Base-by-base conservation (phyloP, 2,888 invertebrate species). In the Punctoribates punctum region DNA sequence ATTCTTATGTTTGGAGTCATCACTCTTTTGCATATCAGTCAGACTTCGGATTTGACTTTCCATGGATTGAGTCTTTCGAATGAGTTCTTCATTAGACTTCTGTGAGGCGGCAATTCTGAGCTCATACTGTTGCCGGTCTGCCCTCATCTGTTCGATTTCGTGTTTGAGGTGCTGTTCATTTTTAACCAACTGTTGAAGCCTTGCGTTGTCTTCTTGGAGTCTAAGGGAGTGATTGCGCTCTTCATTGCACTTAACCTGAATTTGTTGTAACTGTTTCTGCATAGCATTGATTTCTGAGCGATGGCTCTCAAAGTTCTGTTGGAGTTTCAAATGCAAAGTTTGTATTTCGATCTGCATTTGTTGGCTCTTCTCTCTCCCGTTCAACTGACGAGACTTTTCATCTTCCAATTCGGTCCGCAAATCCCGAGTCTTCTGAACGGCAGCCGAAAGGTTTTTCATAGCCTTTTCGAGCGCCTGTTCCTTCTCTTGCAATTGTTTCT, bases 401-500 rank as follows among this genome's bases (percentile, higher is more conserved):
- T 87, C 84, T 81, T 88, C 89, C 81, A 91, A 84, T 79, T 89
- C 90, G 46, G 87, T 84, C 81, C 92, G 89, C 20, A 94, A 83
- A 81, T 94, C 93, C 80, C 90, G 90, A 67, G 94, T 82, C 83
- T 92, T 93, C 48, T 88, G 89, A 81, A 91, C 92, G 15, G 91
- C 88, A 5, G 90, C 90, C 81, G 88, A 87, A 0, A 90, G 88
- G 73, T 82, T 80, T 73, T 82, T 81, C 79, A 83, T 82, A 76
- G 84, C 84, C 81, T 83, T 83, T 76, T 82, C 82, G 54, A 84
- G 79, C 42, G 82, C 80, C 65, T 81, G 81, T 78, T 84, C 94
- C 82, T 92, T 93, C 80, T 95, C 94, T 27, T 91, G 91, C 38
- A 96, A 85, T 83, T 95, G 94, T 29, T 72, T 72, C 84, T 92